A percentile compares a stretch with the other conserved stretches of the same genome.
phyloP scores from a whole-genome alignment of 2,113 vertebrate genomes.

The Microtus ochrogaster region DNA sequence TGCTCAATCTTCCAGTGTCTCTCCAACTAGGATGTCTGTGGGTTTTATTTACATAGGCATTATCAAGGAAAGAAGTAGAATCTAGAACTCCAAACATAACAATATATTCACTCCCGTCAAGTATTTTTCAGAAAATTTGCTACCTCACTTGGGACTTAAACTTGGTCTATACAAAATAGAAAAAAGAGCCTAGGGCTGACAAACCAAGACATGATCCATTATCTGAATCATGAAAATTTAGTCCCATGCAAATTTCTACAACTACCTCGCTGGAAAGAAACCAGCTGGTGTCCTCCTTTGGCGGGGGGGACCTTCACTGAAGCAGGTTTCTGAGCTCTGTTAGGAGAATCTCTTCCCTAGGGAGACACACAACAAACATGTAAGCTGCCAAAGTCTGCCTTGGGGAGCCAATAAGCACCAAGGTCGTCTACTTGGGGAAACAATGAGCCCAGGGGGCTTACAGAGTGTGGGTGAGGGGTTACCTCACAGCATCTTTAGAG shows the following conservation, averaged over 20 bases:
- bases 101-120: background rate
- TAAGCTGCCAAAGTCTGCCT: background rate
- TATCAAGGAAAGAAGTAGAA: background rate
- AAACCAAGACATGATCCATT: background rate
- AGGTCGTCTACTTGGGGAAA: background rate
- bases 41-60: background rate
- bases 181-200: background rate
- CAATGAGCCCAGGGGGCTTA: background rate
- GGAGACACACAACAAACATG: background rate
- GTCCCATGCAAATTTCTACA: background rate
- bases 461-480: background rate
- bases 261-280: slow-evolving; percentile 38
- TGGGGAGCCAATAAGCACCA: background rate
- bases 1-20: background rate
- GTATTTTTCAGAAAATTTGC: background rate
- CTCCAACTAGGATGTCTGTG: background rate
- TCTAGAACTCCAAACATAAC: background rate
- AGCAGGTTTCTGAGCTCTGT: background rate
- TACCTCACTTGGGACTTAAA: background rate
- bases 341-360: background rate
- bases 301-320: slow-evolving; percentile 51
- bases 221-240: background rate
- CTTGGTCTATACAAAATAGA: background rate
- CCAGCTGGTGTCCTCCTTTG: background rate
- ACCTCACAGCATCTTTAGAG: background rate